Evolutionary conservation across 2,888 invertebrate species (phyloP).

Genomic region (Dryadula phaetusa): DNA sequence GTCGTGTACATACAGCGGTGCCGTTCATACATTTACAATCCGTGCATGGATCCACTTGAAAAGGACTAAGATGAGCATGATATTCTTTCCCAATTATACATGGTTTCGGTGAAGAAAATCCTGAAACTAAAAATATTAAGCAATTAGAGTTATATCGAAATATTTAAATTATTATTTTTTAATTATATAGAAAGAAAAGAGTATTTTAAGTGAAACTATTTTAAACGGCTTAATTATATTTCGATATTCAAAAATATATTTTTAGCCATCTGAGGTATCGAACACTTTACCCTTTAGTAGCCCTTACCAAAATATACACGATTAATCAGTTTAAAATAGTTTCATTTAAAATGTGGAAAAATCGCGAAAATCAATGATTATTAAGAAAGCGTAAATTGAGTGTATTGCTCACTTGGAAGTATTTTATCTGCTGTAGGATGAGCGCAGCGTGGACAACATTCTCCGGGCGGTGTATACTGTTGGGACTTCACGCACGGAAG

Average conservation of each 20-base stretch:
- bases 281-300: too few species aligned
- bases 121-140: slow-evolving; percentile 62
- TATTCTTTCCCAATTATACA: slow-evolving; percentile 90
- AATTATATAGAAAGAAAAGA: too few species aligned
- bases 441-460: slow-evolving; percentile 89
- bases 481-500: slow-evolving; percentile 90
- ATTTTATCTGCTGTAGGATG: slow-evolving; percentile 80
- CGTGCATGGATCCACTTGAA: slow-evolving; percentile 91
- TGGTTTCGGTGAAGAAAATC: slow-evolving; percentile 67
- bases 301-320: too few species aligned
- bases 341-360: too few species aligned
- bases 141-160: too few species aligned
- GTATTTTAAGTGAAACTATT: too few species aligned
- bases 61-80: slow-evolving; percentile 86
- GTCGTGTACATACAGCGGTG: slow-evolving; percentile 90
- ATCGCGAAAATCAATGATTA: too few species aligned
- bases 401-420: slow-evolving; percentile 75
- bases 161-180: background rate
- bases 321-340: too few species aligned
- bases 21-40: slow-evolving; percentile 92
- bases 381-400: too few species aligned
- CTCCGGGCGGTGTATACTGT: slow-evolving; percentile 89
- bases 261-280: too few species aligned
- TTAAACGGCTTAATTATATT: too few species aligned
- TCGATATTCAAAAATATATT: too few species aligned